These are phyloP conservation scores for Plestiodon gilberti DNA, from an alignment of 2,113 vertebrate species.

Conservation along the genomic window DNA sequence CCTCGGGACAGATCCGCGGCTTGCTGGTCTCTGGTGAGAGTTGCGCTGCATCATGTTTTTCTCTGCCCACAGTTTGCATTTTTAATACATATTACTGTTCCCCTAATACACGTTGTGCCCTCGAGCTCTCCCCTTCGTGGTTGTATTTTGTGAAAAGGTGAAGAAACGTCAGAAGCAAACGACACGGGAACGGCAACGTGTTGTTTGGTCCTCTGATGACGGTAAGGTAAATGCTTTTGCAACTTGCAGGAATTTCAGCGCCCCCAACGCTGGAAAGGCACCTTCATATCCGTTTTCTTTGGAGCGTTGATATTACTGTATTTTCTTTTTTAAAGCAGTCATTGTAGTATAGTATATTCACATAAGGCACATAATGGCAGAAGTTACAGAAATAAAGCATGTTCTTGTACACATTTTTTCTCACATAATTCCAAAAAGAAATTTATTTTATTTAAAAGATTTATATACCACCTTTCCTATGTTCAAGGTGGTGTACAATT, in stretches of 20 bases:
- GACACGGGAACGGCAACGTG: background rate
- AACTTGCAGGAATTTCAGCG: background rate
- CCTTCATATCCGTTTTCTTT: background rate
- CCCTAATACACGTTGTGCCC: background rate
- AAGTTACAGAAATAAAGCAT: background rate
- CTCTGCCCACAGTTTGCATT: background rate
- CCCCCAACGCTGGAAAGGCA: background rate
- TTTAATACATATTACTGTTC: background rate
- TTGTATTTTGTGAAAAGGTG: background rate
- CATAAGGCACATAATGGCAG: background rate
- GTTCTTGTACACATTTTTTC: background rate
- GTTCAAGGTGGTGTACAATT: too few species aligned
- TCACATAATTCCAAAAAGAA: background rate
- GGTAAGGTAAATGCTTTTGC: background rate
- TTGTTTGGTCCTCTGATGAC: background rate
- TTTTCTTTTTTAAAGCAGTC: background rate
- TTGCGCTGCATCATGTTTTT: background rate
- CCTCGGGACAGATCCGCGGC: too few species aligned
- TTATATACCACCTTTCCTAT: too few species aligned
- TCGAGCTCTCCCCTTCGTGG: background rate
- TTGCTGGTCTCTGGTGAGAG: background rate
- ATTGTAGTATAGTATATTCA: background rate
- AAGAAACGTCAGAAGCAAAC: background rate
- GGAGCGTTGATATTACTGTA: background rate
- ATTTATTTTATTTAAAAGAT: too few species aligned